Base-by-base conservation (phyloP, 2,888 invertebrate species). In the Synanthedon andrenaeformis region DNA sequence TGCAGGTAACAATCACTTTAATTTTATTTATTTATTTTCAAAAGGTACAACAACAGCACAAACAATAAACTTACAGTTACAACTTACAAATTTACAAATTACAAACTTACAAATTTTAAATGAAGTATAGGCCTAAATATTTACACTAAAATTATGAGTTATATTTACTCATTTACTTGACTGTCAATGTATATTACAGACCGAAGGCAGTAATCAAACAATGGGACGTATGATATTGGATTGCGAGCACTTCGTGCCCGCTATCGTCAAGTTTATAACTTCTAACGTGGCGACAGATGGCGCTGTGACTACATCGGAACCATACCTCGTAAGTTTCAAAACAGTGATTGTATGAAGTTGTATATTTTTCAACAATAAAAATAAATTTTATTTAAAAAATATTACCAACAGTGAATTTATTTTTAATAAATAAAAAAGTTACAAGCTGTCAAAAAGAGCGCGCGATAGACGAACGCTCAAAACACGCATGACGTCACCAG, bases 241-340 rank as follows among this genome's bases (percentile, higher is more conserved):
- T 62, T 92, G 92, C 66, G 89, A 90, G 12, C 90, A 92, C 68
- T 91, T 92, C 65, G 90, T 91, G 10, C 90, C 91, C 52, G 90
- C 92, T 70, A 82, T 93, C 23, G 82, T 92, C 53, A 89, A 91
- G 65, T 89, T 93, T 57, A 83, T 93, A 45, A 92, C 92, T 0
- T 92, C 92, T 54, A 90, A 90, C 54, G 77, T 86, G 1, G 72
- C 67, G 53, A 75, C 72, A 0, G 86, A 87, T 52, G 81, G 84
- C 2, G 75, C 82, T 1, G 79, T 86, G 8, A 64, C 74, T 3
- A 67, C 77, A 1, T 77, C 82, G 0, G 86, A 86, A 58, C 78
- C 82, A 5, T 87, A 85, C 58, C 67, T 86, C 53, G 86, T 87
- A 57, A 77, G 79, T 69, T 50, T 17, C 35, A 10, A 35, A 35